A percentile compares a stretch with the other conserved stretches of the same genome.
Conservation (phyloP, 2,797 vertebrate genomes). For the Paramormyrops hopkinsi region DNA sequence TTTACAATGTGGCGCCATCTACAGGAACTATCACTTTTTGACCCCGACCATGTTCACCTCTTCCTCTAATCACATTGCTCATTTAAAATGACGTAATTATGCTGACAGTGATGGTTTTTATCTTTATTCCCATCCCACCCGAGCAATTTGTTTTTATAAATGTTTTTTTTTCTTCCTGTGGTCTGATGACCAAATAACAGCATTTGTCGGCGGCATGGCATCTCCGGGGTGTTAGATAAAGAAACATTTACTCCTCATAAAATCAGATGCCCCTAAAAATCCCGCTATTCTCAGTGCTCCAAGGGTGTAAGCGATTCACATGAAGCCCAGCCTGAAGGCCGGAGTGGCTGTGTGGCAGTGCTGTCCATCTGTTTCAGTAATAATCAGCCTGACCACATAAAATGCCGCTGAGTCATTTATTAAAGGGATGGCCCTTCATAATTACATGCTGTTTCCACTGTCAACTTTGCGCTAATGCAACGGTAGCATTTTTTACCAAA, state of each 20-base stretch:
- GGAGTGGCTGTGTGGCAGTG: neutral
- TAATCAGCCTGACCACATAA: neutral
- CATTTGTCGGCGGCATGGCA: neutral
- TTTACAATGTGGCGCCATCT: neutral
- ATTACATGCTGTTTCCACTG: neutral
- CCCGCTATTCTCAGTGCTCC: neutral
- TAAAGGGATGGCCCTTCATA: neutral
- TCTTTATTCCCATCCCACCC: neutral
- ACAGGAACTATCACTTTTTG: neutral
- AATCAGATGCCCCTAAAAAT: neutral
- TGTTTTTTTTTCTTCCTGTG: neutral
- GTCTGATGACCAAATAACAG: slow-evolving; percentile 10
- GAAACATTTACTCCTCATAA: neutral
- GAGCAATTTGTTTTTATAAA: neutral
- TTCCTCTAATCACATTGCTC: neutral
- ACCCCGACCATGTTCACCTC: neutral
- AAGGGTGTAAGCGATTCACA: neutral
- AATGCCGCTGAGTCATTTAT: neutral
- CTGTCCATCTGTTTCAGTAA: neutral
- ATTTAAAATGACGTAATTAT: neutral
- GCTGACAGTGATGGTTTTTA: neutral
- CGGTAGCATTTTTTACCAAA: neutral
- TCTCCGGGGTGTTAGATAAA: neutral
- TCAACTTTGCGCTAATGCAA: neutral
- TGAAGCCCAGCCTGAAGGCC: neutral